Percentiles rank a stretch among this genome's conserved stretches.
Conservation (phyloP, 2,888 invertebrate genomes). For the Yponomeuta evonymella region DNA sequence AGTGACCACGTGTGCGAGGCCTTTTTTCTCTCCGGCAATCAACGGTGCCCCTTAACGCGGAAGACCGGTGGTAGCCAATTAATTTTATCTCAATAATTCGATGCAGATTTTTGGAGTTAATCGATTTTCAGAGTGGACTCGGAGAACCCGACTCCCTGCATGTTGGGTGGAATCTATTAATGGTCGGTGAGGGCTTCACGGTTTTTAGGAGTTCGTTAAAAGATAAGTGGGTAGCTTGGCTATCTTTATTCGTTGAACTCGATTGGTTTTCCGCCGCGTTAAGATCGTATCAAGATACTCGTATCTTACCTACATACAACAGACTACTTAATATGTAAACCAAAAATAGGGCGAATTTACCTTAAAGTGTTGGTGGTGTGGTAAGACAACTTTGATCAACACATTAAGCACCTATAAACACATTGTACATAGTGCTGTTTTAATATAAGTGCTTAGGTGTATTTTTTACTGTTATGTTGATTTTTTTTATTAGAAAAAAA, state of each 20-base stretch:
- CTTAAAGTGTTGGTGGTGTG: too few species aligned
- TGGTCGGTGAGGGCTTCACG: conserved; percentile 10
- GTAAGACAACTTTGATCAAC: too few species aligned
- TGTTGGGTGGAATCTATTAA: neutral
- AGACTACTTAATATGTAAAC: too few species aligned
- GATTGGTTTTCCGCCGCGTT: neutral
- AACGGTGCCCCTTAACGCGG: conserved; percentile 43
- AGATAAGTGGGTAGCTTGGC: conserved; percentile 1
- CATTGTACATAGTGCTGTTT: too few species aligned
- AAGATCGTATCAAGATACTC: neutral
- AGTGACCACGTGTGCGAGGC: conserved; percentile 71
- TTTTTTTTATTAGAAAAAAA: too few species aligned
- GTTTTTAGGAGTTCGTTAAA: conserved; percentile 15
- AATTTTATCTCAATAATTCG: conserved; percentile 63
- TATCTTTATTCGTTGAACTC: neutral
- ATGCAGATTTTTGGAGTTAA: conserved; percentile 34
- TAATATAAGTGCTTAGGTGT: too few species aligned
- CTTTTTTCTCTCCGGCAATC: conserved; percentile 47
- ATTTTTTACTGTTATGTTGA: too few species aligned
- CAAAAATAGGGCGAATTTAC: too few species aligned
- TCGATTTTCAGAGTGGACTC: conserved; percentile 35
- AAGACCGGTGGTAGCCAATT: conserved; percentile 67
- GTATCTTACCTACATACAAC: neutral
- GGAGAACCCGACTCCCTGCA: neutral
- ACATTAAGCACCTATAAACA: too few species aligned